A percentile compares a stretch with the other conserved stretches of the same genome.
Conservation (phyloP, 2,888 invertebrate genomes). For the Parnassius glacialis region DNA sequence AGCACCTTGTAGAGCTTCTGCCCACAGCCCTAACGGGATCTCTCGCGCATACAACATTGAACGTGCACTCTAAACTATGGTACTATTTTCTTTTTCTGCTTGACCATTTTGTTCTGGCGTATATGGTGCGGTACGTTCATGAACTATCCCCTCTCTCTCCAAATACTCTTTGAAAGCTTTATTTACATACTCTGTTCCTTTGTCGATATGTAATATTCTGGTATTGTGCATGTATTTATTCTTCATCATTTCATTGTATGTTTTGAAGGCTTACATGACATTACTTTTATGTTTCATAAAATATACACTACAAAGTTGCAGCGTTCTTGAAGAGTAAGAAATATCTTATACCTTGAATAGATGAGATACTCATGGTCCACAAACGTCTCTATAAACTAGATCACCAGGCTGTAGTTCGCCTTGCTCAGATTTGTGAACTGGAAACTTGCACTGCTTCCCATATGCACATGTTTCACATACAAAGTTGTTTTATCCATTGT, state of each 20-base stretch:
- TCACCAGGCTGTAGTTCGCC: slow-evolving; percentile 32
- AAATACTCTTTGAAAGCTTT: slow-evolving; percentile 32
- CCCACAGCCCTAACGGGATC: slow-evolving; percentile 31
- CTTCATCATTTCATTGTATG: slow-evolving; percentile 32
- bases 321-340: slow-evolving; percentile 38
- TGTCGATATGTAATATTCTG: slow-evolving; percentile 35
- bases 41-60: slow-evolving; percentile 38
- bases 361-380: slow-evolving; percentile 34
- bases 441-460: too few species aligned
- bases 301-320: slow-evolving; percentile 17
- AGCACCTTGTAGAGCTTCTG: slow-evolving; percentile 42
- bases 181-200: slow-evolving; percentile 33
- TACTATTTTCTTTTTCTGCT: slow-evolving; percentile 42
- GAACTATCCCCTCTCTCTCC: slow-evolving; percentile 33
- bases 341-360: slow-evolving; percentile 34
- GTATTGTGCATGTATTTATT: slow-evolving; percentile 34
- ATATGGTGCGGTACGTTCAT: slow-evolving; percentile 36
- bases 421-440: neutral
- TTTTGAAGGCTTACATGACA: slow-evolving; percentile 27
- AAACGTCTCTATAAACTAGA: slow-evolving; percentile 35
- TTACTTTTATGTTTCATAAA: too few species aligned
- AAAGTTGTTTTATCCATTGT: too few species aligned
- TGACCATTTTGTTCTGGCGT: slow-evolving; percentile 43
- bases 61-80: slow-evolving; percentile 39
- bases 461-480: slow-evolving; percentile 25